These are phyloP conservation scores for Drosophila cognata DNA, from an alignment of 2,888 invertebrate genomes.

Conservation along the genomic window DNA sequence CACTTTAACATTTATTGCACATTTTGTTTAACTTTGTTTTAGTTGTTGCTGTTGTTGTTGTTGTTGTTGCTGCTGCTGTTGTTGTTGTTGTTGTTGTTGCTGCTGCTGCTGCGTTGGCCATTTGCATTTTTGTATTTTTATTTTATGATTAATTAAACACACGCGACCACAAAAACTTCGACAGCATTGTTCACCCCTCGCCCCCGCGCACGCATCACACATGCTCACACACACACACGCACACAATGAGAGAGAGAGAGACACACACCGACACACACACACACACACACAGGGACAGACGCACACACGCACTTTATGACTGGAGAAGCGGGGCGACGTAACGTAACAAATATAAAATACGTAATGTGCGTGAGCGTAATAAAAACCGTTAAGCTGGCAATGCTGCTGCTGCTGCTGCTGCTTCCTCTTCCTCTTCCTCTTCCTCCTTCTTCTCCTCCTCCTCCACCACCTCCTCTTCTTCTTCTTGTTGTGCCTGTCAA, in stretches of 20 bases:
- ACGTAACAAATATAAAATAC: constrained; percentile 33
- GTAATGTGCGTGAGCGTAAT: constrained; percentile 63
- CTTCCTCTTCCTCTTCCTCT: not conserved
- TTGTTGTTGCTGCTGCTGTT: constrained; percentile 9
- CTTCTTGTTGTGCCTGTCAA: constrained; percentile 29
- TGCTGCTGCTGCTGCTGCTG: constrained; percentile 24
- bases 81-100: constrained; percentile 15
- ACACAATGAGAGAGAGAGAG: constrained; percentile 17
- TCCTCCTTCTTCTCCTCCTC: not conserved
- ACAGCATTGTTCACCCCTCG: constrained; percentile 9
- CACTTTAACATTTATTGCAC: constrained; percentile 40
- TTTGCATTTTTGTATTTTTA: constrained; percentile 54
- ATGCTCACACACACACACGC: constrained; percentile 20
- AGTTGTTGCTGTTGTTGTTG: constrained; percentile 19
- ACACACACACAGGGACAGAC: constrained; percentile 19
- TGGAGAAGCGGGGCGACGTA: constrained; percentile 37
- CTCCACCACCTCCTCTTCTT: not conserved
- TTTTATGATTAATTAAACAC: constrained; percentile 80
- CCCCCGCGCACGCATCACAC: constrained; percentile 21
- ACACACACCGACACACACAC: constrained; percentile 16
- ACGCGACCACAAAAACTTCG: constrained; percentile 64
- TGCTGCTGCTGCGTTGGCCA: constrained; percentile 38
- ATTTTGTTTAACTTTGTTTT: constrained; percentile 16
- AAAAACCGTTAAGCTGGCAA: constrained; percentile 56
- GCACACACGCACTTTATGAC: constrained; percentile 45